Conservation (phyloP, 2,113 vertebrate genomes). For the Penelope pileata region DNA sequence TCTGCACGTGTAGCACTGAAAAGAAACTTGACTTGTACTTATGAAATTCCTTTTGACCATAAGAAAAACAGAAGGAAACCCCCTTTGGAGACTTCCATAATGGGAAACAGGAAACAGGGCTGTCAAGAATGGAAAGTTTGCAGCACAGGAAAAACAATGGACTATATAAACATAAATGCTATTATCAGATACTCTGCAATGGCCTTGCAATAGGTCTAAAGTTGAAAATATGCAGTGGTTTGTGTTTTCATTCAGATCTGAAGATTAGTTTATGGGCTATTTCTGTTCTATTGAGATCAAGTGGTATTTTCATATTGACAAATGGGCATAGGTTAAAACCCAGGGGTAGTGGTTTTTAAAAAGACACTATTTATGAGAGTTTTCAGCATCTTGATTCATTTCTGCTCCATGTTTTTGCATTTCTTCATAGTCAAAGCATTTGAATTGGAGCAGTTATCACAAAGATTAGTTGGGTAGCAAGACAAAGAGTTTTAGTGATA, state of each 20-base stretch:
- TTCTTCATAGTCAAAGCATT: not conserved
- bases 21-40: constrained; percentile 59
- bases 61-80: constrained; percentile 65
- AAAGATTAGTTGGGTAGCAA: not conserved
- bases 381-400: constrained; percentile 19
- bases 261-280: constrained; percentile 41
- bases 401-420: not conserved
- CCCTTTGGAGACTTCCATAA: constrained; percentile 59
- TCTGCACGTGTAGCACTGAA: constrained; percentile 48
- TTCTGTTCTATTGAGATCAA: constrained; percentile 29
- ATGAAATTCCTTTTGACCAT: constrained; percentile 62
- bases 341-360: not conserved
- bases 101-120: constrained; percentile 60
- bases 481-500: not conserved
- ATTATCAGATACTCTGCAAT: constrained; percentile 56
- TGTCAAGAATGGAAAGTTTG: constrained; percentile 58
- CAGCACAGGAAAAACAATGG: constrained; percentile 63
- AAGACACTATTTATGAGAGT: not conserved
- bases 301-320: constrained; percentile 30
- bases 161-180: constrained; percentile 51
- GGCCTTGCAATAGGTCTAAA: constrained; percentile 36
- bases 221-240: constrained; percentile 56
- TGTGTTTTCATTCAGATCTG: constrained; percentile 56
- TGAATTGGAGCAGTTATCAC: not conserved
- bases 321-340: constrained; percentile 42